A percentile compares a stretch with the other conserved stretches of the same genome.
phyloP scores from a whole-genome alignment of 2,797 vertebrate species.

The Acomys russatus region DNA sequence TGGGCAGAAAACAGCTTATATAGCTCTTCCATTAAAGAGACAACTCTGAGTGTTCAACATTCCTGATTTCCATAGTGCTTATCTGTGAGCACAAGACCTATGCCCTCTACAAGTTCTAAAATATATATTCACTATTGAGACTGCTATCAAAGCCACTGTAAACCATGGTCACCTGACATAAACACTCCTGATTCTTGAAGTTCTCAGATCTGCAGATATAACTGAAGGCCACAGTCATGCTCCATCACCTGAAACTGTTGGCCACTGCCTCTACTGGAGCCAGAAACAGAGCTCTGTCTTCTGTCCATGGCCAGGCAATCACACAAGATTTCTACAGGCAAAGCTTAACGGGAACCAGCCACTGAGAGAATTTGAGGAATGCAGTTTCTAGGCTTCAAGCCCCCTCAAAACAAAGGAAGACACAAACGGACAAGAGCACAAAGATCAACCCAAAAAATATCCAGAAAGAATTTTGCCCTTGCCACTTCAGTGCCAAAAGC shows the following conservation, averaged over 20 bases:
- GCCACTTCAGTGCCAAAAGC: neutral
- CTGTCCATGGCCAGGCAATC: neutral
- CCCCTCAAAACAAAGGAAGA: neutral
- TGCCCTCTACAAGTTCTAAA: neutral
- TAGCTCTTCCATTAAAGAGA: neutral
- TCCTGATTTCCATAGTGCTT: neutral
- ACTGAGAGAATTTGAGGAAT: neutral
- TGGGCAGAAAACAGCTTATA: neutral
- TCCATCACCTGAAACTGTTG: neutral
- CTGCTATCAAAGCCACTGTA: neutral
- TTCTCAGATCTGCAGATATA: neutral
- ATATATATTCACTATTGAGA: neutral
- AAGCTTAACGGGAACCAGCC: neutral
- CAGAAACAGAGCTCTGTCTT: neutral
- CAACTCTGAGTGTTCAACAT: neutral
- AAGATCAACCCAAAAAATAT: neutral
- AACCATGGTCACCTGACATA: neutral
- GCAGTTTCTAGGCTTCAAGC: neutral
- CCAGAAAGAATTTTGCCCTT: neutral
- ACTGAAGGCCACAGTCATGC: neutral
- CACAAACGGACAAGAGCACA: neutral
- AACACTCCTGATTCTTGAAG: neutral
- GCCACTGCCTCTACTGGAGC: neutral
- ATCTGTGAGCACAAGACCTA: neutral
- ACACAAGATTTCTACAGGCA: neutral